Evolutionary conservation across 2,113 vertebrate genomes (phyloP).

Genomic region (Condylura cristata): DNA sequence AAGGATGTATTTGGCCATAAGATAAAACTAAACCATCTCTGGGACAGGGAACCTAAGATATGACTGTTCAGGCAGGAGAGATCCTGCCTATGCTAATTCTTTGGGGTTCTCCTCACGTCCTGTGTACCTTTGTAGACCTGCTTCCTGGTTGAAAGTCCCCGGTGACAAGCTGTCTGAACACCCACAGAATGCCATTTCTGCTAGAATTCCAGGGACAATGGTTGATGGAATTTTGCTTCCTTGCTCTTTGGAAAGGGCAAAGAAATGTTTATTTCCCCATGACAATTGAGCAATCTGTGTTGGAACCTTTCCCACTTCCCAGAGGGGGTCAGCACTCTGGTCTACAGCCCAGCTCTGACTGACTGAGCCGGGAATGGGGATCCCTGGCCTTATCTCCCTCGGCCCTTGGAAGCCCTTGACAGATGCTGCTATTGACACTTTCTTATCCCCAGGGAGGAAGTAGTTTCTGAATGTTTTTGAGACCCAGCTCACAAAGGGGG

Average conservation of each 20-base stretch:
- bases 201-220: not conserved
- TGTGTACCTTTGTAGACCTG: not conserved
- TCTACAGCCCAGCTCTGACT: not conserved
- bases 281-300: not conserved
- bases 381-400: not conserved
- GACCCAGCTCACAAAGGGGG: conserved; percentile 30
- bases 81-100: not conserved
- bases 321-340: not conserved
- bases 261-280: not conserved
- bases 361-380: not conserved
- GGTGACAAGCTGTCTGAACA: not conserved
- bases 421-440: not conserved
- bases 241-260: not conserved
- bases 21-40: not conserved
- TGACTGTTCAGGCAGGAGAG: not conserved
- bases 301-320: not conserved
- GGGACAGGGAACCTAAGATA: not conserved
- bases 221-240: not conserved
- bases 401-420: not conserved
- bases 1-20: not conserved
- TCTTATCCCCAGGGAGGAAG: conserved; percentile 28
- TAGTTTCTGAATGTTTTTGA: not conserved
- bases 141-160: not conserved
- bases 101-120: not conserved
- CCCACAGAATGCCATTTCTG: not conserved